Percentiles rank a stretch among this genome's conserved stretches.
phyloP scores from a whole-genome alignment of 2,888 invertebrate species.

The Orthonevra nobilis region DNA sequence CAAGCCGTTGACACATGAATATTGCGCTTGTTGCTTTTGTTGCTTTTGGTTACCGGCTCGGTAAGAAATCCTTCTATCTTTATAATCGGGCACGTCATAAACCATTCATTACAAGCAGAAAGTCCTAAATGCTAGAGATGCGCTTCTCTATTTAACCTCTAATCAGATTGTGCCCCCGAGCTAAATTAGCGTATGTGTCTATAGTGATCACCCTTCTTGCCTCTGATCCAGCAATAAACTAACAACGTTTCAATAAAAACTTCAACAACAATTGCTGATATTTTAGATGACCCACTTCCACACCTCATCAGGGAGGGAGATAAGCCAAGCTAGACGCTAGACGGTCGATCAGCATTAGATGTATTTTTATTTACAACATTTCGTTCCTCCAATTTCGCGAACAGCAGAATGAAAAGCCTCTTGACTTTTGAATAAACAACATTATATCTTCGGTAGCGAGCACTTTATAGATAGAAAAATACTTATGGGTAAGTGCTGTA shows the following conservation, averaged over 20 bases:
- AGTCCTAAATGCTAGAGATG: no score
- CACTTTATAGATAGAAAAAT: conserved; percentile 22
- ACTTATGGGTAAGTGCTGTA: not conserved
- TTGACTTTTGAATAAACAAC: conserved; percentile 34
- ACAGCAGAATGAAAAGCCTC: conserved; percentile 27
- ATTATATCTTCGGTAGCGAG: conserved; percentile 12
- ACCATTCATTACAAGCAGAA: no score
- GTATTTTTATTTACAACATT: conserved; percentile 40
- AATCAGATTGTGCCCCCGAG: no score
- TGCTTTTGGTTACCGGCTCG: no score
- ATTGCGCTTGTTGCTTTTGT: no score
- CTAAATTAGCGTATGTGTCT: no score
- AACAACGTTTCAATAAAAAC: conserved; percentile 2
- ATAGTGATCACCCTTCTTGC: no score
- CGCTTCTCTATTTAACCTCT: no score
- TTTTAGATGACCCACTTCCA: conserved; percentile 33
- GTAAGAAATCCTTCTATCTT: no score
- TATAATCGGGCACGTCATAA: no score
- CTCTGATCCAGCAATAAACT: not conserved
- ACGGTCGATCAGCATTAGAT: conserved; percentile 26
- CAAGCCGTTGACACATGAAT: no score
- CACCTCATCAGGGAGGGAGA: not conserved
- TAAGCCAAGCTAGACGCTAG: conserved; percentile 5
- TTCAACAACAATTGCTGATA: conserved; percentile 28
- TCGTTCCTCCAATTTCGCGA: conserved; percentile 19